phyloP scores from a whole-genome alignment of 2,797 vertebrate genomes.

The Sebastes minor region DNA sequence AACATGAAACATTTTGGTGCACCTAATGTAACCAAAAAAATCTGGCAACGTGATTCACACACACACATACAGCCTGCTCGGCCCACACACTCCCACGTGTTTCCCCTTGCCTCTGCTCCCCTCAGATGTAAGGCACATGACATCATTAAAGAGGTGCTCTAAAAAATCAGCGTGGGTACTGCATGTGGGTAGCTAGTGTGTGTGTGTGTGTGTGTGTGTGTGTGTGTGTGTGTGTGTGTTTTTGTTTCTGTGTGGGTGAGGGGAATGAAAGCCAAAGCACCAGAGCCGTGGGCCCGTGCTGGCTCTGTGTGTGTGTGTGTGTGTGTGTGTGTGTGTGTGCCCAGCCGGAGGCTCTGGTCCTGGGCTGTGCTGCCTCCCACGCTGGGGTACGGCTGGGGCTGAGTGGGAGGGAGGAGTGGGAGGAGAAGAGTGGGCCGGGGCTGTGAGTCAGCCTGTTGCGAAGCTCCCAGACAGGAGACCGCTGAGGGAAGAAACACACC shows the following conservation, averaged over 20 bases:
- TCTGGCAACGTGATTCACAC: constrained; percentile 30
- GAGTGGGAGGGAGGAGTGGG: constrained; percentile 63
- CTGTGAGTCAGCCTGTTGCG: constrained; percentile 73
- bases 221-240: constrained; percentile 13
- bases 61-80: constrained; percentile 11
- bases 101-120: constrained; percentile 69
- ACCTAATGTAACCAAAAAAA: constrained; percentile 34
- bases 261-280: constrained; percentile 74
- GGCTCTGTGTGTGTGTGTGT: background rate
- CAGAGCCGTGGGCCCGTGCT: constrained; percentile 64
- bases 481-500: constrained; percentile 41
- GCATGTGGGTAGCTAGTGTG: constrained; percentile 67
- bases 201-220: constrained; percentile 25
- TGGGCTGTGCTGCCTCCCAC: constrained; percentile 76
- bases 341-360: constrained; percentile 77
- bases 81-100: constrained; percentile 77
- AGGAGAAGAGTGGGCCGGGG: constrained; percentile 60
- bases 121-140: constrained; percentile 78
- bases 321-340: constrained; percentile 29
- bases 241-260: constrained; percentile 70
- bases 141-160: constrained; percentile 81
- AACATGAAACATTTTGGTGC: constrained; percentile 14
- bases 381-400: constrained; percentile 69
- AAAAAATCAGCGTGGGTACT: constrained; percentile 64
- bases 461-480: constrained; percentile 62